Conservation (phyloP, 1,140 invertebrate species). For the Aleiodes sp. region DNA sequence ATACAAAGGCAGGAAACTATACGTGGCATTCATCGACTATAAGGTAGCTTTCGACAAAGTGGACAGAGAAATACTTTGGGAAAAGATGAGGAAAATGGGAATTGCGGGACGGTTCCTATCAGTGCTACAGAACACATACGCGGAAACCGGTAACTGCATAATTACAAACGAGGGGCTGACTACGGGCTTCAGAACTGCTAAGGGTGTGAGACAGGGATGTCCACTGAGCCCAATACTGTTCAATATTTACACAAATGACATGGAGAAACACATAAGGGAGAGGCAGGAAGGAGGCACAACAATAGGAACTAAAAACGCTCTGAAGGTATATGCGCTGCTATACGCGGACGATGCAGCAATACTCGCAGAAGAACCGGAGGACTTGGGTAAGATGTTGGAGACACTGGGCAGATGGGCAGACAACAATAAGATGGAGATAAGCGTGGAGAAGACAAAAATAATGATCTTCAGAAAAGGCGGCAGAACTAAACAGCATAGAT, state of each 20-base stretch:
- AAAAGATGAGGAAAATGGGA: slow-evolving; percentile 8
- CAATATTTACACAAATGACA: slow-evolving; percentile 28
- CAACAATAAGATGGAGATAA: too few relatives aligned
- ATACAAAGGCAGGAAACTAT: slow-evolving; percentile 12
- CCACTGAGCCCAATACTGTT: slow-evolving; percentile 28
- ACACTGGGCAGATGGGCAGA: too few relatives aligned
- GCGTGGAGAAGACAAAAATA: too few relatives aligned
- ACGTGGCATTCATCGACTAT: slow-evolving; percentile 24
- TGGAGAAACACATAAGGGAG: slow-evolving; percentile 18
- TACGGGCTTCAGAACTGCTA: slow-evolving; percentile 10
- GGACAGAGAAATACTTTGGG: not conserved
- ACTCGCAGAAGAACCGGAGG: too few relatives aligned
- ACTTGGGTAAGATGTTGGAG: too few relatives aligned
- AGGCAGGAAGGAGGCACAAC: not conserved
- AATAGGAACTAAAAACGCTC: not conserved
- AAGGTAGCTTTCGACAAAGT: slow-evolving; percentile 24
- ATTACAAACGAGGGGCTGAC: not conserved
- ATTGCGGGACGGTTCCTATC: slow-evolving; percentile 4
- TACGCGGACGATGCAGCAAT: not conserved
- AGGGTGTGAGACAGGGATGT: slow-evolving; percentile 31
- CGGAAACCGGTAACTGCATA: not conserved
- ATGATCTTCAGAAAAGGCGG: too few relatives aligned
- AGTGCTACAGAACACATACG: slow-evolving; percentile 11
- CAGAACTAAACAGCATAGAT: too few relatives aligned
- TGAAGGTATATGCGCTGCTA: not conserved